phyloP scores from a whole-genome alignment of 1,140 invertebrate species.

The Parapsyche elsis region DNA sequence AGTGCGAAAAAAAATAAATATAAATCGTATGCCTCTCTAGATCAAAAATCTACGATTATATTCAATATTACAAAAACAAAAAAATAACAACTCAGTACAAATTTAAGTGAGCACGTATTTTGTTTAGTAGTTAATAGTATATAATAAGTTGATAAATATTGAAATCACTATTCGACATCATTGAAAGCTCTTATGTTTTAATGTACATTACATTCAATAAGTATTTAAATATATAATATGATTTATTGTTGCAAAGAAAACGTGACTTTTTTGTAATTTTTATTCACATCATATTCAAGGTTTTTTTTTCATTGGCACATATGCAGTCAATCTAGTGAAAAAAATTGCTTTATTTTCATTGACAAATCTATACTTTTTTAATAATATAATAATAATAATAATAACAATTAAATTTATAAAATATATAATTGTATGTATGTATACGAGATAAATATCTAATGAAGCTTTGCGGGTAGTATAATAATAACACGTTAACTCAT shows the following conservation, averaged over 20 bases:
- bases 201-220: slow-evolving; percentile 9
- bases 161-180: slow-evolving; percentile 21
- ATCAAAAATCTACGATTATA: neutral
- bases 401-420: slow-evolving; percentile 9
- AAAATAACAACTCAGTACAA: neutral
- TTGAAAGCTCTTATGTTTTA: slow-evolving; percentile 31
- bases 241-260: slow-evolving; percentile 3
- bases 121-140: neutral
- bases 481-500: neutral
- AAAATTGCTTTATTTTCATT: slow-evolving; percentile 32
- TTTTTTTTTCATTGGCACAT: slow-evolving; percentile 31
- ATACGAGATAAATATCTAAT: neutral
- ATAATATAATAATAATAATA: neutral
- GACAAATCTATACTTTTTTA: slow-evolving; percentile 4
- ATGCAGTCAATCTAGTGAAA: slow-evolving; percentile 36
- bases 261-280: neutral
- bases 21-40: too few relatives aligned
- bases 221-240: neutral
- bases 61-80: neutral
- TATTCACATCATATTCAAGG: slow-evolving; percentile 3
- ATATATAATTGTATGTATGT: neutral
- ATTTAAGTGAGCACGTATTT: slow-evolving; percentile 21
- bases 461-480: neutral
- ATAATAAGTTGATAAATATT: neutral
- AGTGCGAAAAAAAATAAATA: neutral